A percentile compares a stretch with the other conserved stretches of the same genome.
phyloP scores from a whole-genome alignment of 2,797 vertebrate species.

The Sebastiscus albofasciatus region DNA sequence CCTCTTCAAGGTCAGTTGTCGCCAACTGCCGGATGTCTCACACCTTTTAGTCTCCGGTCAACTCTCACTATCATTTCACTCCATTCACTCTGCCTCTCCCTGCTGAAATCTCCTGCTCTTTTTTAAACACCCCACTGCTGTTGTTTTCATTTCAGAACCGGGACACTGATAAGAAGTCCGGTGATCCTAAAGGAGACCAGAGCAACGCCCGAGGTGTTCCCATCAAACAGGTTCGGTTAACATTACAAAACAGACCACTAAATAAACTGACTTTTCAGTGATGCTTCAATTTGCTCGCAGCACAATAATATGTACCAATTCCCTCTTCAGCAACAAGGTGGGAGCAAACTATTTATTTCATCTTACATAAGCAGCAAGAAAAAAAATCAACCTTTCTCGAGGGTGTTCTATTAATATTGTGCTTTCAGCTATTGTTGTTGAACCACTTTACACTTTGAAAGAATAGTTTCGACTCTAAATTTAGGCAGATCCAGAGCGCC shows the following conservation, averaged over 20 bases:
- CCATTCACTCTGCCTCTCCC: not conserved
- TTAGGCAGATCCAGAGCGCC: conserved; percentile 9
- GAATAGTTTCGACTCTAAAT: conserved; percentile 32
- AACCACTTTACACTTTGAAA: conserved; percentile 38
- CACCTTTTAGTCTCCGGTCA: conserved; percentile 35
- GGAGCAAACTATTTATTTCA: conserved; percentile 45
- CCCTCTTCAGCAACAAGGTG: conserved; percentile 5
- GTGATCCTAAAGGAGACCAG: conserved; percentile 88
- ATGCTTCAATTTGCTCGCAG: not conserved
- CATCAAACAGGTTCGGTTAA: conserved; percentile 90
- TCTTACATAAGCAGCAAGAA: conserved; percentile 51
- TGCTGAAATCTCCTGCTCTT: not conserved
- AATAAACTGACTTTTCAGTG: not conserved
- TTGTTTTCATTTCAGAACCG: conserved; percentile 84
- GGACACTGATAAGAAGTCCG: conserved; percentile 89
- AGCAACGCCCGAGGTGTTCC: conserved; percentile 85
- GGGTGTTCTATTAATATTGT: conserved; percentile 61
- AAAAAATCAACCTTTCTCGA: conserved; percentile 35
- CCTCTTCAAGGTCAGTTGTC: conserved; percentile 90
- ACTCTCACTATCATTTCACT: conserved; percentile 36
- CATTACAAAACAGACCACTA: not conserved
- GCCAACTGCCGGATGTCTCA: not conserved
- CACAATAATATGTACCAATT: not conserved
- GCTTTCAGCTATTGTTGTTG: conserved; percentile 37
- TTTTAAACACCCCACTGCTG: not conserved